Percentiles rank a stretch among this genome's conserved stretches.
phyloP scores from a whole-genome alignment of 2,113 vertebrate genomes.

The Coptodon rendalli region DNA sequence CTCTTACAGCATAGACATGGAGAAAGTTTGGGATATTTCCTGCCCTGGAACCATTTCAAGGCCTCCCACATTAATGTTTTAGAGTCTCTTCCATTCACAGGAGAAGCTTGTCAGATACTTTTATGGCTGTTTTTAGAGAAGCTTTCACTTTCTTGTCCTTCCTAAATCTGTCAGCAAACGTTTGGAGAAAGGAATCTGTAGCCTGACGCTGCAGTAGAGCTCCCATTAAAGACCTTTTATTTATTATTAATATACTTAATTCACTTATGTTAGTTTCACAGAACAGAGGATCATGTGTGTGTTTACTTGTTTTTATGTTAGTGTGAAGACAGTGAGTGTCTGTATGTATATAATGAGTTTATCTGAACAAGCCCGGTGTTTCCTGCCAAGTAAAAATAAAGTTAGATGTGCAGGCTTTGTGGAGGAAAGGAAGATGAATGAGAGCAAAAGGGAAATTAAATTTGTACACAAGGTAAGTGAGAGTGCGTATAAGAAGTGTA shows the following conservation, averaged over 20 bases:
- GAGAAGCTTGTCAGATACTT: neutral
- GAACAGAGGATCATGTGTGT: neutral
- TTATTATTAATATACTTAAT: neutral
- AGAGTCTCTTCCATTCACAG: neutral
- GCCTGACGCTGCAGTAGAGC: neutral
- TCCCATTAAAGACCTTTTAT: neutral
- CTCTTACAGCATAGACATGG: neutral
- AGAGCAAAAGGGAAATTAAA: neutral
- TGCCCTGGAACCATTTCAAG: neutral
- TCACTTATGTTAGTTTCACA: neutral
- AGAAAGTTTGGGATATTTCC: neutral
- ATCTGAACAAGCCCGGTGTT: fast-evolving
- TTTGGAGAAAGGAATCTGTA: neutral
- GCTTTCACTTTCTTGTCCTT: neutral
- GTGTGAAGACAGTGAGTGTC: neutral
- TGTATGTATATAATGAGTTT: neutral
- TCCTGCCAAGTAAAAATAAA: neutral
- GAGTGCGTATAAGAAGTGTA: neutral
- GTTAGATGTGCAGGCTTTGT: neutral
- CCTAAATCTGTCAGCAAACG: neutral
- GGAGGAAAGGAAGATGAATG: neutral
- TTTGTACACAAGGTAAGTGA: neutral
- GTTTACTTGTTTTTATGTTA: neutral
- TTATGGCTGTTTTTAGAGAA: neutral
- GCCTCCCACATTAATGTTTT: neutral